Evolutionary conservation across 2,888 invertebrate genomes (phyloP).

Genomic region (Xanthia togata): DNA sequence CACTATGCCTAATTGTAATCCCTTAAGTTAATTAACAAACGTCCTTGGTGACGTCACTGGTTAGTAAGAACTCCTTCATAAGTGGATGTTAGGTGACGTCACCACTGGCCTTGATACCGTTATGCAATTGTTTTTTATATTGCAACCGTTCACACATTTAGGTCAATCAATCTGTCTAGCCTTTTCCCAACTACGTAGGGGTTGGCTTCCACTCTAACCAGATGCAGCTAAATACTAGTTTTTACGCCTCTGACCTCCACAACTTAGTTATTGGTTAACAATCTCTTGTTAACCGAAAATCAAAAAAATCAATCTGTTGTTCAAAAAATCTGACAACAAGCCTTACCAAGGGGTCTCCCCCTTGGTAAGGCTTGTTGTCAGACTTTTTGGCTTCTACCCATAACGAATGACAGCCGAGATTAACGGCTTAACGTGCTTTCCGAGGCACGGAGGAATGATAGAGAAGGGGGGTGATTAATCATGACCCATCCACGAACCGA

Average conservation of each 20-base stretch:
- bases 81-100: conserved; percentile 33
- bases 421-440: neutral
- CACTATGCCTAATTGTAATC: conserved; percentile 41
- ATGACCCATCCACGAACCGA: neutral
- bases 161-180: too few species aligned
- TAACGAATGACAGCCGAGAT: neutral
- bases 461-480: too few species aligned
- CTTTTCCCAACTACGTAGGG: neutral
- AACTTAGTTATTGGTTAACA: neutral
- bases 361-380: neutral
- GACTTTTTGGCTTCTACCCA: neutral
- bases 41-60: conserved; percentile 51
- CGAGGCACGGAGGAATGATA: too few species aligned
- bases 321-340: too few species aligned
- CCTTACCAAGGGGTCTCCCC: too few species aligned
- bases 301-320: too few species aligned
- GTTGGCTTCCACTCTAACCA: neutral
- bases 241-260: neutral
- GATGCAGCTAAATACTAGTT: neutral
- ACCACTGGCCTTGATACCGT: conserved; percentile 27
- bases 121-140: conserved; percentile 16
- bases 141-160: conserved; percentile 10
- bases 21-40: conserved; percentile 51
- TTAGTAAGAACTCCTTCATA: conserved; percentile 25
- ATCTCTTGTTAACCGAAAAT: too few species aligned